Percentiles rank a stretch among this genome's conserved stretches.
These are phyloP conservation scores for Brenthis ino DNA, from an alignment of 2,888 invertebrate species.

Conservation along the genomic window DNA sequence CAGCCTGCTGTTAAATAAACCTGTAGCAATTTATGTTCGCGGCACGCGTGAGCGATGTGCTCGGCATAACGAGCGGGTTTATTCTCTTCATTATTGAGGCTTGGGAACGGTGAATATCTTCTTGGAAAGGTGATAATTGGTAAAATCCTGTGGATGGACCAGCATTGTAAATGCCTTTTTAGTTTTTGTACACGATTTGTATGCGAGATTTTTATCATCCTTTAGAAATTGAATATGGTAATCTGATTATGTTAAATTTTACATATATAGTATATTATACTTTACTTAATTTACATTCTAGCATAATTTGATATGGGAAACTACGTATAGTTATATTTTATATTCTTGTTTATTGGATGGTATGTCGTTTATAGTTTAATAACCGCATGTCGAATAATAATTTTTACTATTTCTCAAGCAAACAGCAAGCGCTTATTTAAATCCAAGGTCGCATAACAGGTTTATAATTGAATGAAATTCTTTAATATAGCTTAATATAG, in stretches of 20 bases:
- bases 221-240: no score
- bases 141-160: conserved; percentile 25
- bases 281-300: no score
- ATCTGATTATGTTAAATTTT: no score
- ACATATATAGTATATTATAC: no score
- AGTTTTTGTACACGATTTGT: no score
- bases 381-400: conserved; percentile 18
- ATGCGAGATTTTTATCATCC: no score
- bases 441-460: conserved; percentile 51
- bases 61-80: conserved; percentile 56
- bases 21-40: conserved; percentile 67
- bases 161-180: conserved; percentile 9
- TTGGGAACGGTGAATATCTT: conserved; percentile 54
- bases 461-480: conserved; percentile 43
- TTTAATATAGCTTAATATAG: conserved; percentile 35
- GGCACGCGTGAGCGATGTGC: conserved; percentile 59
- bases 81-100: conserved; percentile 54
- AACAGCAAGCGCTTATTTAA: background rate
- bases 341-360: background rate
- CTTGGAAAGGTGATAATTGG: conserved; percentile 50
- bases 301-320: no score
- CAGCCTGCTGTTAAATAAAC: conserved; percentile 55
- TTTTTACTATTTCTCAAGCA: conserved; percentile 2
- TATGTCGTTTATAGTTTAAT: conserved; percentile 24
- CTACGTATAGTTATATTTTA: background rate